A percentile compares a stretch with the other conserved stretches of the same genome.
Evolutionary conservation across 92 coral and sea anemone species (phyloP).

Genomic region (Metridium senile): DNA sequence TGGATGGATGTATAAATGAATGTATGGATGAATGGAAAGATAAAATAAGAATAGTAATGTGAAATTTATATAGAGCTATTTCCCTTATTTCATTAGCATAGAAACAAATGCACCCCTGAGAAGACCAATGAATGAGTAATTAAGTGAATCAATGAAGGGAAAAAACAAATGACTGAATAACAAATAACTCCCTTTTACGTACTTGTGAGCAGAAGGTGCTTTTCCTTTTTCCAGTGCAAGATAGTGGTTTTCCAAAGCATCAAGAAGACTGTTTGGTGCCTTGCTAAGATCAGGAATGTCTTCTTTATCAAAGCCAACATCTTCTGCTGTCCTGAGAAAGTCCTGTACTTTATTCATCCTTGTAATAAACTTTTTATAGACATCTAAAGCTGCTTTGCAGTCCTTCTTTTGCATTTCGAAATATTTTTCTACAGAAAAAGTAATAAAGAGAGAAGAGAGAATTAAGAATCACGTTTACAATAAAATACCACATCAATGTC

Average conservation of each 20-base stretch:
- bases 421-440: conserved; percentile 72
- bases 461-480: too few species aligned
- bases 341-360: conserved; percentile 94
- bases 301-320: conserved; percentile 94
- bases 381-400: conserved; percentile 88
- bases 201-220: conserved; percentile 44
- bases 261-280: conserved; percentile 97
- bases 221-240: conserved; percentile 93
- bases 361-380: conserved; percentile 87
- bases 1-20: background rate
- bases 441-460: too few species aligned
- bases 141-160: background rate
- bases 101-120: too few species aligned
- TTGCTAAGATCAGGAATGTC: conserved; percentile 98
- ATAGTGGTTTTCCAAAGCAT: conserved; percentile 93
- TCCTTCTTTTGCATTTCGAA: conserved; percentile 97
- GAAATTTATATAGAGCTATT: too few species aligned
- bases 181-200: background rate
- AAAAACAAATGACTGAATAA: background rate
- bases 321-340: conserved; percentile 95
- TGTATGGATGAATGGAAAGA: background rate
- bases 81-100: too few species aligned
- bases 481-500: too few species aligned
- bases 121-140: too few species aligned
- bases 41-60: background rate